These are phyloP conservation scores for Ptychadena robeensis DNA, from an alignment of 2,797 vertebrate species.

Conservation along the genomic window DNA sequence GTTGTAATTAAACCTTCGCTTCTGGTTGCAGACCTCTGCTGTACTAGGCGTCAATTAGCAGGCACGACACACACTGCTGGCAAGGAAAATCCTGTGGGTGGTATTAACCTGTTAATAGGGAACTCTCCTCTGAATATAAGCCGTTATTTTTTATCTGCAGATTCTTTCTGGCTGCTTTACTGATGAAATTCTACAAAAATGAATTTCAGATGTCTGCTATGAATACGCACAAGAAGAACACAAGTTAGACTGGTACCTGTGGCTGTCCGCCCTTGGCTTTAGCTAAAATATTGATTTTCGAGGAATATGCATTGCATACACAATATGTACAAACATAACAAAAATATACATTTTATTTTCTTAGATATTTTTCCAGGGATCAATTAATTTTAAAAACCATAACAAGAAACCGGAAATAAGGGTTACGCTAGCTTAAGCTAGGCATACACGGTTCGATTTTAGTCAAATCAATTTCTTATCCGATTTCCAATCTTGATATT, in stretches of 20 bases:
- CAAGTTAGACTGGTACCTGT: neutral
- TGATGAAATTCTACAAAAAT: neutral
- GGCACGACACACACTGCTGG: constrained; percentile 27
- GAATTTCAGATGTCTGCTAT: neutral
- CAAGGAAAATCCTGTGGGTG: constrained; percentile 11
- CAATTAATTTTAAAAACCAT: no score
- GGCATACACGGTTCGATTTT: no score
- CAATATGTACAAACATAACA: neutral
- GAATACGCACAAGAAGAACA: neutral
- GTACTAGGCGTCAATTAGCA: constrained; percentile 43
- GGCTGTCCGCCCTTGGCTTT: neutral
- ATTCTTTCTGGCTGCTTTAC: neutral
- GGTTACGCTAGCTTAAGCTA: neutral
- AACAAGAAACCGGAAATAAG: neutral
- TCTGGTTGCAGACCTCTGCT: constrained; percentile 33
- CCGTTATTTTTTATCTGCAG: neutral
- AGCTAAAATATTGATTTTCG: neutral
- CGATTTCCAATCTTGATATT: no score
- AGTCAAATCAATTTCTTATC: no score
- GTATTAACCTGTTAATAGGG: constrained; percentile 36
- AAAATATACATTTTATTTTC: neutral
- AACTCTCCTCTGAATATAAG: constrained; percentile 5
- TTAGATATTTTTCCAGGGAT: no score
- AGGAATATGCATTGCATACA: neutral
- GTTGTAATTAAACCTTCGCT: constrained; percentile 52